Percentiles rank a stretch among this genome's conserved stretches.
Evolutionary conservation across 2,888 invertebrate species (phyloP).

Genomic region (Lutraria lutraria): DNA sequence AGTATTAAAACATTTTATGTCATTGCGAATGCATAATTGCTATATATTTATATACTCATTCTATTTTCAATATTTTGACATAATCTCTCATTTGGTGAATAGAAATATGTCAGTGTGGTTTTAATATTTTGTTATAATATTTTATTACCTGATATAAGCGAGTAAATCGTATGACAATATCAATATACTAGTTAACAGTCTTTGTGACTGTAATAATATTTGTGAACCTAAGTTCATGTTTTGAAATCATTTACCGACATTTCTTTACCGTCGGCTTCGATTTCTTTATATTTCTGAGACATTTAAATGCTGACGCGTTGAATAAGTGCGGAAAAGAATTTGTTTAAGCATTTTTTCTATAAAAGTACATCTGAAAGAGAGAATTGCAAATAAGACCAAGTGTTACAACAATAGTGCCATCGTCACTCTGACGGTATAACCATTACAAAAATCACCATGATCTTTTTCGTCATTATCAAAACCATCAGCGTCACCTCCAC

Average conservation of each 20-base stretch:
- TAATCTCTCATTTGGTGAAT: not conserved
- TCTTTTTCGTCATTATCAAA: too few relatives aligned
- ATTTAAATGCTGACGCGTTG: not conserved
- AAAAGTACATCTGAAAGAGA: too few relatives aligned
- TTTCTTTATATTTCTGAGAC: not conserved
- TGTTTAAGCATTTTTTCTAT: too few relatives aligned
- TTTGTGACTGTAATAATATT: not conserved
- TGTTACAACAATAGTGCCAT: too few relatives aligned
- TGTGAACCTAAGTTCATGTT: not conserved
- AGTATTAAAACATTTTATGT: not conserved
- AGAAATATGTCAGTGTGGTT: not conserved
- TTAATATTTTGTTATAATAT: slow-evolving; percentile 17
- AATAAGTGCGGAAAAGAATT: too few relatives aligned
- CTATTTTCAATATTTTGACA: not conserved
- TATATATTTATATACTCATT: not conserved
- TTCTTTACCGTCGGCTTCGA: not conserved
- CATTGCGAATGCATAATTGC: not conserved
- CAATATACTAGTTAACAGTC: not conserved
- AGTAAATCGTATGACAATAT: not conserved
- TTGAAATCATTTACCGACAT: not conserved
- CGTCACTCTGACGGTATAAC: too few relatives aligned
- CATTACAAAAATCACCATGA: too few relatives aligned
- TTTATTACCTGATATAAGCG: not conserved
- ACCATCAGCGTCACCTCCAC: too few relatives aligned
- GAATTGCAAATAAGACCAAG: too few relatives aligned